phyloP scores from a whole-genome alignment of 2,797 vertebrate genomes.

The Sitta carolinensis region DNA sequence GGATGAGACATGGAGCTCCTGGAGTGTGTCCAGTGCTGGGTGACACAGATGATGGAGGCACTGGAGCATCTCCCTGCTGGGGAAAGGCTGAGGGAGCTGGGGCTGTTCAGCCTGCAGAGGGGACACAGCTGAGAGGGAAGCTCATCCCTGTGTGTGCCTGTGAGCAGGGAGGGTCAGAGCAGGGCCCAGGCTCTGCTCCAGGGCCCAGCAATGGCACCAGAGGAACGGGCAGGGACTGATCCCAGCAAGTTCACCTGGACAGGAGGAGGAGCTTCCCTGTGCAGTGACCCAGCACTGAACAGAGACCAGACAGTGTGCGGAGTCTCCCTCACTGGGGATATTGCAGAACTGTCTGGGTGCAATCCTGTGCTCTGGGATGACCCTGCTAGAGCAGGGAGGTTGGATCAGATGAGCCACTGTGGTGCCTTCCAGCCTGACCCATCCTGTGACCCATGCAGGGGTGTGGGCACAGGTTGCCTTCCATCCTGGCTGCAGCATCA shows the following conservation, averaged over 20 bases:
- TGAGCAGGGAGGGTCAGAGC: neutral
- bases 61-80: neutral
- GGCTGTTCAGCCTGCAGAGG: neutral
- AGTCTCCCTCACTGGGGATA: neutral
- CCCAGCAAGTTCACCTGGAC: neutral
- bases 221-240: neutral
- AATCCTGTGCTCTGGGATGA: neutral
- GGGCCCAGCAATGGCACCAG: neutral
- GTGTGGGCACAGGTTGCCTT: neutral
- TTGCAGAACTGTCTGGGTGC: neutral
- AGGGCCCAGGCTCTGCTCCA: neutral
- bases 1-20: neutral
- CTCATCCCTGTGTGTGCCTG: neutral
- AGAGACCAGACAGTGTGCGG: accelerated
- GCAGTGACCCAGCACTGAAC: accelerated
- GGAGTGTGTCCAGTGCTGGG: accelerated
- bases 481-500: too few species aligned
- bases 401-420: neutral
- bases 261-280: neutral
- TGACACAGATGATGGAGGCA: neutral
- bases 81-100: neutral
- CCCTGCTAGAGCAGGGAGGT: neutral
- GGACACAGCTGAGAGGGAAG: neutral
- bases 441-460: neutral
- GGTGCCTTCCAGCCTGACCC: neutral